Evolutionary conservation across 1,140 invertebrate genomes (phyloP).

Genomic region (Nebria ingens): DNA sequence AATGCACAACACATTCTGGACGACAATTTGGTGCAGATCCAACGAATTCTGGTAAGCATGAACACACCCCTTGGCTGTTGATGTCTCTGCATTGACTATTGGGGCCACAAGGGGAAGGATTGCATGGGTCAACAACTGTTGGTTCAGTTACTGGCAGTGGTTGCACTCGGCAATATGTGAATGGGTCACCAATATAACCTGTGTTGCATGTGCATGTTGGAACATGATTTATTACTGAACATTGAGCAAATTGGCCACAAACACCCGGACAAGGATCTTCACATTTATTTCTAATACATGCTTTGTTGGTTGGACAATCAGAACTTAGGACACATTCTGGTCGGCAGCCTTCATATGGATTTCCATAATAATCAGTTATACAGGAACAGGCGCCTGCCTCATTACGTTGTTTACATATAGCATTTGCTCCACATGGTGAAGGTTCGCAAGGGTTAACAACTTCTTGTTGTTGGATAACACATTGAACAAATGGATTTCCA

Average conservation of each 20-base stretch:
- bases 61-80: conserved; percentile 49
- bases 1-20: conserved; percentile 62
- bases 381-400: conserved; percentile 70
- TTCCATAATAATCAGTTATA: conserved; percentile 61
- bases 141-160: conserved; percentile 29
- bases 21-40: conserved; percentile 57
- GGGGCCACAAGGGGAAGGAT: conserved; percentile 57
- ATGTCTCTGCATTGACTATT: conserved; percentile 53
- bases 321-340: conserved; percentile 74
- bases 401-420: conserved; percentile 59
- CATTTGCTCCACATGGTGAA: conserved; percentile 72
- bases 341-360: conserved; percentile 62
- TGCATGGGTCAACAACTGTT: conserved; percentile 45
- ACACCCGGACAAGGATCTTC: conserved; percentile 75
- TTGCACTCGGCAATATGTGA: conserved; percentile 34
- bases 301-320: conserved; percentile 65
- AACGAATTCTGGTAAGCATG: conserved; percentile 50
- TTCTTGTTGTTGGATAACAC: conserved; percentile 32
- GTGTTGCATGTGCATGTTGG: conserved; percentile 68
- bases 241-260: conserved; percentile 73
- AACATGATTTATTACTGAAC: conserved; percentile 69
- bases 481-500: conserved; percentile 64
- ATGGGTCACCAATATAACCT: conserved; percentile 74
- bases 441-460: conserved; percentile 55
- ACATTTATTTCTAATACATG: conserved; percentile 73